phyloP scores from a whole-genome alignment of 2,113 vertebrate species.

The Eonycteris spelaea region DNA sequence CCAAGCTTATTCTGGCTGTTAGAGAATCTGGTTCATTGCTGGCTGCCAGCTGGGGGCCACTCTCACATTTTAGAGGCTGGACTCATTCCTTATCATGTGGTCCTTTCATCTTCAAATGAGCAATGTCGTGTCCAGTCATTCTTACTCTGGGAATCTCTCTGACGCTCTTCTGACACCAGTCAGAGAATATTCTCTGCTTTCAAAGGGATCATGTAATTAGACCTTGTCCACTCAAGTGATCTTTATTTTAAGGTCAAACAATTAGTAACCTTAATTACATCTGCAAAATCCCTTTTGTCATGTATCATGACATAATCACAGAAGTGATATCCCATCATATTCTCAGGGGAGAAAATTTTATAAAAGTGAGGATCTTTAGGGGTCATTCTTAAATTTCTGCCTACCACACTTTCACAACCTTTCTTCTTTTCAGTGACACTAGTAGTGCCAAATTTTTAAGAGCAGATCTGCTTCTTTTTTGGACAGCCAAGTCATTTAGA shows the following conservation, averaged over 20 bases:
- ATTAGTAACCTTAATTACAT: neutral
- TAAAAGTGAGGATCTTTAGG: neutral
- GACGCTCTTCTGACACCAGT: neutral
- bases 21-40: neutral
- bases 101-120: neutral
- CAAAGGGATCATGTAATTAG: neutral
- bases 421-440: neutral
- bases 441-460: neutral
- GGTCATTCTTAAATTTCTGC: neutral
- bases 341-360: neutral
- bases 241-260: constrained; percentile 17
- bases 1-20: neutral
- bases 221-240: neutral
- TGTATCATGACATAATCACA: neutral
- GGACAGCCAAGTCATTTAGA: neutral
- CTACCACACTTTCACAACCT: neutral
- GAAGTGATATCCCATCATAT: neutral
- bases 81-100: neutral
- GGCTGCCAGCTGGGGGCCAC: neutral
- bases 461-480: neutral
- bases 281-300: neutral
- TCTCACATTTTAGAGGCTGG: neutral
- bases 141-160: neutral
- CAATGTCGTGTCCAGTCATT: neutral
- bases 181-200: constrained; percentile 5